Base-by-base conservation (phyloP, 1,140 invertebrate genomes). In the Eupeodes corollae region DNA sequence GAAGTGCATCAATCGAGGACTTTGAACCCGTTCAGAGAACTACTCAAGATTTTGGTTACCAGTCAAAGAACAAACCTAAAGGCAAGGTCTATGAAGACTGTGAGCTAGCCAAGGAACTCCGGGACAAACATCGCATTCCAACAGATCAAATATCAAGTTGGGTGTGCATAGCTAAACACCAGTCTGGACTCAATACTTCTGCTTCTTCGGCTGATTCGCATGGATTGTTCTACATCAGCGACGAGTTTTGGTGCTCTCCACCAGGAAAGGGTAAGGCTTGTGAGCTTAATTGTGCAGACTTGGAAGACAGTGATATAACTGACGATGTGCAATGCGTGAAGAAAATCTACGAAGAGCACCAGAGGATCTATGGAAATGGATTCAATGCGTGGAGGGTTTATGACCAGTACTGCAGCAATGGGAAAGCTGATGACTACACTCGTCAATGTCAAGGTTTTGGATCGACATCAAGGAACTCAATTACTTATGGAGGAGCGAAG, bases 121-220 rank as follows among this genome's bases (percentile, higher is more conserved):
- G 56, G 5, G 57, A 66, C 3, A 62, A 71, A 15, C 68, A 74
- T 48, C 69, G 71, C 12, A 68, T 79, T 15, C 64, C 72, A 2
- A 61, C 61, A 14, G 59, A 75, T 5, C 69, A 81, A 46, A 58
- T 81, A 18, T 61, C 78, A 8, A 78, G 74, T 14, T 83, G 82
- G 82, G 75, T 86, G 12, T 86, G 83, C 67, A 79, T 85, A 46
- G 79, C 78, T 0, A 70, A 72, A 48, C 75, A 80, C 64, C 82
- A 86, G 62, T 83, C 80, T 0, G 66, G 72, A 1, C 81, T 74
- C 59, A 76, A 85, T 56, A 83, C 81, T 2, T 67, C 73, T 0
- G 80, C 79, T 0, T 59, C 76, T 11, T 78, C 74, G 54, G 70
- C 71, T 3, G 82, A 85, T 64, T 26, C 21, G 8, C 80, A 84